phyloP scores from a whole-genome alignment of 2,113 vertebrate genomes.

The Daboia siamensis region DNA sequence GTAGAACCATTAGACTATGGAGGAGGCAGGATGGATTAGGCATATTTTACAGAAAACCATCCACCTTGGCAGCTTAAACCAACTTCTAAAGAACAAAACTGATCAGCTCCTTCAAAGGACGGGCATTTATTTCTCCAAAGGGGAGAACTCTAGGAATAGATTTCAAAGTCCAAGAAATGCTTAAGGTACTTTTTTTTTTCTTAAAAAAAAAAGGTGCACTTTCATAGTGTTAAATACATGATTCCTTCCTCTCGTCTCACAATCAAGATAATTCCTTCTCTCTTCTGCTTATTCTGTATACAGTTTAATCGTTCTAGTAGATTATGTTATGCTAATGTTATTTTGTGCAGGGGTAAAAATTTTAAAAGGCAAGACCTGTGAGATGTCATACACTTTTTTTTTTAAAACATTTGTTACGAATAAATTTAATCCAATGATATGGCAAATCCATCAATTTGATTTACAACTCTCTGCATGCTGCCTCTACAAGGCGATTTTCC shows the following conservation, averaged over 20 bases:
- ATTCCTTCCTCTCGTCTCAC: conserved; percentile 48
- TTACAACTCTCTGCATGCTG: conserved; percentile 79
- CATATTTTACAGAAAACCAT: conserved; percentile 49
- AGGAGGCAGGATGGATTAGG: conserved; percentile 39
- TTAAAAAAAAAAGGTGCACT: conserved; percentile 49
- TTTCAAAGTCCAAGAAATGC: conserved; percentile 67
- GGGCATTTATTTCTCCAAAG: conserved; percentile 49
- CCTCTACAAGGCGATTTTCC: conserved; percentile 94
- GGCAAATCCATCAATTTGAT: conserved; percentile 78
- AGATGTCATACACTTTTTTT: conserved; percentile 81
- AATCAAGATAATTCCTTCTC: conserved; percentile 55
- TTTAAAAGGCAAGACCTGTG: conserved; percentile 91
- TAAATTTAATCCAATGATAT: conserved; percentile 82
- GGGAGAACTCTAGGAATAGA: conserved; percentile 66
- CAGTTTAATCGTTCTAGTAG: conserved; percentile 71
- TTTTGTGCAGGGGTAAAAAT: conserved; percentile 72
- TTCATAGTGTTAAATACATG: conserved; percentile 60
- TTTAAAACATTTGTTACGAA: conserved; percentile 84
- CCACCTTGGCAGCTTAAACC: conserved; percentile 42
- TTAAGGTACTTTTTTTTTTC: conserved; percentile 63
- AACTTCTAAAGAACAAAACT: conserved; percentile 51
- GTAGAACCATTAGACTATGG: conserved; percentile 53
- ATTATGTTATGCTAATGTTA: conserved; percentile 68
- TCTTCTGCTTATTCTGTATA: conserved; percentile 53
- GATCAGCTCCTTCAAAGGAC: conserved; percentile 60